A percentile compares a stretch with the other conserved stretches of the same genome.
phyloP scores from a whole-genome alignment of 2,888 invertebrate species.

The Rhorus exstirpatorius region DNA sequence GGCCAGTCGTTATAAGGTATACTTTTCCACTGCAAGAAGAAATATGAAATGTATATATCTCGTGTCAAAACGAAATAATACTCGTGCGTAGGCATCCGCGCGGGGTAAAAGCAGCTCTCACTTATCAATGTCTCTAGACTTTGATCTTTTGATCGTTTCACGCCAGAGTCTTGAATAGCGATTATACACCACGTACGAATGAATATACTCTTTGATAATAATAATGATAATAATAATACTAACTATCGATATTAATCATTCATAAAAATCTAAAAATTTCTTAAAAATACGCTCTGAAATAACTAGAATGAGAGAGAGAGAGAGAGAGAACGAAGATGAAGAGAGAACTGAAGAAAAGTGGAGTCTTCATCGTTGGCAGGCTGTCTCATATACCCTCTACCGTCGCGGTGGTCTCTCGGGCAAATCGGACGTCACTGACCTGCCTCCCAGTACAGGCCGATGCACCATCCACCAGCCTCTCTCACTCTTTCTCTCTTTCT shows the following conservation, averaged over 20 bases:
- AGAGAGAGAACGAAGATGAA: slow-evolving; percentile 21
- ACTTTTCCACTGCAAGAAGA: neutral
- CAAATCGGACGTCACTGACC: slow-evolving; percentile 77
- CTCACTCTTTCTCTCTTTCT: slow-evolving; percentile 47
- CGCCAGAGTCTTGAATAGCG: slow-evolving; percentile 36
- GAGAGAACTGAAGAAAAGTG: slow-evolving; percentile 51
- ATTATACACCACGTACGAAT: slow-evolving; percentile 45
- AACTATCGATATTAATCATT: neutral
- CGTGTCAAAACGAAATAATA: neutral
- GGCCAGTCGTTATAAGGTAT: too few species aligned
- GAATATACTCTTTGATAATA: neutral
- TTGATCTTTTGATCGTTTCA: slow-evolving; percentile 38
- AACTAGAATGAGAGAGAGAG: neutral
- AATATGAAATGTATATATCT: too few species aligned
- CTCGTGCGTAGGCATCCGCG: neutral
- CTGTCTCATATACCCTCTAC: slow-evolving; percentile 60
- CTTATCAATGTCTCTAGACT: slow-evolving; percentile 62
- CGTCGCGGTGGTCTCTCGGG: slow-evolving; percentile 71
- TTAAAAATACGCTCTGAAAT: neutral
- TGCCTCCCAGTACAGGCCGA: slow-evolving; percentile 76
- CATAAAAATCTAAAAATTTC: neutral
- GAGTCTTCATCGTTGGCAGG: slow-evolving; percentile 54
- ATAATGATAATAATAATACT: neutral
- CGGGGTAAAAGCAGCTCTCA: slow-evolving; percentile 13
- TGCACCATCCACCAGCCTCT: slow-evolving; percentile 66